Percentiles rank a stretch among this genome's conserved stretches.
Conservation (phyloP, 1,140 invertebrate genomes). For the Philotrypesis tridentata region DNA sequence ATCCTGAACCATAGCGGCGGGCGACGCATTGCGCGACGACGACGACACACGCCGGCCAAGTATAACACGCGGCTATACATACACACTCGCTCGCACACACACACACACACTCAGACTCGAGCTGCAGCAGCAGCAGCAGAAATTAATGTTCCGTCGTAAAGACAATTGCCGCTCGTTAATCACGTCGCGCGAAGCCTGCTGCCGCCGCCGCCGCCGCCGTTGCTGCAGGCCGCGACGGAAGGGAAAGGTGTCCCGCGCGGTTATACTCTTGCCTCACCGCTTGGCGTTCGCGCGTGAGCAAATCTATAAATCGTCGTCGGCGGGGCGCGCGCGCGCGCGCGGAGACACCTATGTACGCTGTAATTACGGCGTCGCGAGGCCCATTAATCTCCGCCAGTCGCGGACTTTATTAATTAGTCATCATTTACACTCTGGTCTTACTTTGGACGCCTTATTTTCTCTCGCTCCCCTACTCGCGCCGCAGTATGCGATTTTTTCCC, state of each 20-base stretch:
- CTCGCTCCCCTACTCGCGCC: background rate
- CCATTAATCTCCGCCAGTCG: conserved; percentile 53
- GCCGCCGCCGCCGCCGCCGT: no score
- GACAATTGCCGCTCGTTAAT: conserved; percentile 61
- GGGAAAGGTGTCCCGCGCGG: background rate
- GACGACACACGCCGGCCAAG: background rate
- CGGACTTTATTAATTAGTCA: conserved; percentile 56
- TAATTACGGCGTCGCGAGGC: conserved; percentile 50
- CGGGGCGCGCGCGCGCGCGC: no score
- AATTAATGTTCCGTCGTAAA: conserved; percentile 61
- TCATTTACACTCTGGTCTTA: conserved; percentile 34
- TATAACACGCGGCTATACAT: background rate
- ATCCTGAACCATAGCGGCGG: background rate
- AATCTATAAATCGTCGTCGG: conserved; percentile 55
- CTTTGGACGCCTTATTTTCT: background rate
- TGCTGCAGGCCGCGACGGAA: conserved; percentile 18
- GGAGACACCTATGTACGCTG: conserved; percentile 16
- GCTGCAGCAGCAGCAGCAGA: no score
- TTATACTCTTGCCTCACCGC: conserved; percentile 1
- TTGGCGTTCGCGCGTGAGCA: conserved; percentile 49
- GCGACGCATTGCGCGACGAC: background rate
- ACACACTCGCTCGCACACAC: background rate
- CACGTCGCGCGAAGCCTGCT: conserved; percentile 48
- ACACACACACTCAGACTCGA: no score
- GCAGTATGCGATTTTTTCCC: background rate